These are phyloP conservation scores for Fragum sueziense DNA, from an alignment of 2,888 invertebrate species.

Conservation along the genomic window DNA sequence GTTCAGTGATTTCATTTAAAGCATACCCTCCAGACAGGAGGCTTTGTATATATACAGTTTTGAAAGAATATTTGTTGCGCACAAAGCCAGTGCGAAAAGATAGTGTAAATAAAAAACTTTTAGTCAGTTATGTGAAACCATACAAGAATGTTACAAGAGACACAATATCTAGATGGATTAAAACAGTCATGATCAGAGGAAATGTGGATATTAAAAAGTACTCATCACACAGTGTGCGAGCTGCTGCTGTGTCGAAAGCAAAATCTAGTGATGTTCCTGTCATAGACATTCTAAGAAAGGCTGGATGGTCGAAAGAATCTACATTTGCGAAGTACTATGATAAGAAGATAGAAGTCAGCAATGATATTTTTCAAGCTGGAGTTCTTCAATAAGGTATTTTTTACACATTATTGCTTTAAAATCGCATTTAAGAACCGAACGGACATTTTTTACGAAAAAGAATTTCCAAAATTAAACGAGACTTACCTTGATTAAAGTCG, in stretches of 20 bases:
- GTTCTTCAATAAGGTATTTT: not conserved
- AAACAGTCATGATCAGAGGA: slow-evolving; percentile 14
- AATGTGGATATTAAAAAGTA: slow-evolving; percentile 18
- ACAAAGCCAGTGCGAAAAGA: slow-evolving; percentile 26
- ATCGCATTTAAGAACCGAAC: slow-evolving; percentile 10
- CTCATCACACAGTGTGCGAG: slow-evolving; percentile 24
- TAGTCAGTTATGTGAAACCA: slow-evolving; percentile 20
- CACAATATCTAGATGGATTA: slow-evolving; percentile 29
- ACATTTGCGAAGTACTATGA: slow-evolving; percentile 30
- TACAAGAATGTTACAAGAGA: slow-evolving; percentile 13
- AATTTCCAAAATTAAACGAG: not conserved
- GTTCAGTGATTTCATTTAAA: slow-evolving; percentile 24
- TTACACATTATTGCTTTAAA: not conserved
- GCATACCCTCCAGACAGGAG: slow-evolving; percentile 36
- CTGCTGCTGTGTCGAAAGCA: slow-evolving; percentile 26
- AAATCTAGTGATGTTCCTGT: slow-evolving; percentile 15
- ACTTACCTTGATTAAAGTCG: not conserved
- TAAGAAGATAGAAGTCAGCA: not conserved
- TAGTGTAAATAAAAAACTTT: not conserved
- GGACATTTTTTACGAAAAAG: not conserved
- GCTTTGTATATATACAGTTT: slow-evolving; percentile 45
- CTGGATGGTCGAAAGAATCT: slow-evolving; percentile 24
- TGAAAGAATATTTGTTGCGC: slow-evolving; percentile 37
- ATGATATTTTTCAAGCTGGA: not conserved
- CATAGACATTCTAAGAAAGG: slow-evolving; percentile 13